Evolutionary conservation across 2,888 invertebrate species (phyloP).

Genomic region (Zygaena filipendulae): DNA sequence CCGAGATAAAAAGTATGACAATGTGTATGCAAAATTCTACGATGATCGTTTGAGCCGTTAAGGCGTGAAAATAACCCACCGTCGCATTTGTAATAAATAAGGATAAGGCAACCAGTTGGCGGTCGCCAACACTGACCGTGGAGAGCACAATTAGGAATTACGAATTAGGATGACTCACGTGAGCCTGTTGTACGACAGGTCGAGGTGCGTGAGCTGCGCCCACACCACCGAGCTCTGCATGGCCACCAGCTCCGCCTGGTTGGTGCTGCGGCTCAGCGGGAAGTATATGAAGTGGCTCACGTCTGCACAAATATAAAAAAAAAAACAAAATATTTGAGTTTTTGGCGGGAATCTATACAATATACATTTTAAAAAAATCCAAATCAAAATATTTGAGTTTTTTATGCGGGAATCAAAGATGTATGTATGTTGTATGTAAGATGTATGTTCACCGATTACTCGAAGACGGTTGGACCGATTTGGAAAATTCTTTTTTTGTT

Average conservation of each 20-base stretch:
- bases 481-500: too few species aligned
- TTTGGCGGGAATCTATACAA: not conserved
- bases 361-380: not conserved
- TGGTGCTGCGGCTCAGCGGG: conserved; percentile 32
- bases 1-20: too few species aligned
- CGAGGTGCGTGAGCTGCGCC: conserved; percentile 31
- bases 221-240: conserved; percentile 29
- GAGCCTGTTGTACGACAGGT: conserved; percentile 40
- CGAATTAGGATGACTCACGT: conserved; percentile 40
- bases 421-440: too few species aligned
- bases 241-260: conserved; percentile 35
- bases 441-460: too few species aligned
- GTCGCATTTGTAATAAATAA: too few species aligned
- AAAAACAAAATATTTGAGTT: not conserved
- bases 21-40: too few species aligned
- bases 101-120: too few species aligned
- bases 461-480: too few species aligned
- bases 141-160: too few species aligned
- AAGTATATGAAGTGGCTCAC: conserved; percentile 51
- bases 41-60: too few species aligned
- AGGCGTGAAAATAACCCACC: too few species aligned
- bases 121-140: too few species aligned
- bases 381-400: not conserved
- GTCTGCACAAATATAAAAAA: conserved; percentile 30
- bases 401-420: not conserved